Base-by-base conservation (phyloP, 2,888 invertebrate genomes). In the Drosophila ustulata region DNA sequence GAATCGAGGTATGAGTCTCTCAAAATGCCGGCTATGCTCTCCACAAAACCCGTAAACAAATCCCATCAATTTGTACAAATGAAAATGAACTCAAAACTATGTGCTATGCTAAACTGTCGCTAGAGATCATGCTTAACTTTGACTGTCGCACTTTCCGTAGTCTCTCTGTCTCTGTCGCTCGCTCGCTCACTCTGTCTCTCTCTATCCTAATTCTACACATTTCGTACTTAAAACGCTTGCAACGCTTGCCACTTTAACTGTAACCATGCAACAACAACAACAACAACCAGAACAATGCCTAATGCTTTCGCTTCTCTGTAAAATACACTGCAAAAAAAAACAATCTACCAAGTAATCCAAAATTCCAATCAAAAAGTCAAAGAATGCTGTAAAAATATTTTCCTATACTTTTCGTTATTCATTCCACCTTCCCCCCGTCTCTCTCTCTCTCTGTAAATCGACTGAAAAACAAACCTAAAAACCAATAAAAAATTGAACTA, bases 1-100 rank as follows among this genome's bases (percentile, higher is more conserved):
- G 91, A 91, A 45, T 74, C 89, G 78, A 91, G 92, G 92, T 91
- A 88, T 71, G 85, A 53, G 56, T 63, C 69, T 57, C 26, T 58
- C 45, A 18, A 37, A 26, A 37, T 25, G 32, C n/a, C 30, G n/a
- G 28, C 5, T 23, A 18, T 50, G 7, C 25, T 13, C 6, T n/a
- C 23, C 1, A 25, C 4, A 8, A 8, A 28, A 37, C 39, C 28
- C 13, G 39, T 5, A 61, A 49, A 62, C 30, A 50, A 55, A 69
- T 47, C 50, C 43, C 51, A 56, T 30, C 45, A 57, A 56, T 73
- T 66, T 61, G 70, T 80, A 46, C 34, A 66, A 79, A 76, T 79
- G 74, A 62, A 65, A 74, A 85, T 65, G 72, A 28, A 28, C 28
- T 28, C 81, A 39, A 39, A 13, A 39, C 13, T 18, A 5, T 41